A percentile compares a stretch with the other conserved stretches of the same genome.
These are phyloP conservation scores for Anguilla anguilla DNA, from an alignment of 2,797 vertebrate genomes.

Conservation along the genomic window DNA sequence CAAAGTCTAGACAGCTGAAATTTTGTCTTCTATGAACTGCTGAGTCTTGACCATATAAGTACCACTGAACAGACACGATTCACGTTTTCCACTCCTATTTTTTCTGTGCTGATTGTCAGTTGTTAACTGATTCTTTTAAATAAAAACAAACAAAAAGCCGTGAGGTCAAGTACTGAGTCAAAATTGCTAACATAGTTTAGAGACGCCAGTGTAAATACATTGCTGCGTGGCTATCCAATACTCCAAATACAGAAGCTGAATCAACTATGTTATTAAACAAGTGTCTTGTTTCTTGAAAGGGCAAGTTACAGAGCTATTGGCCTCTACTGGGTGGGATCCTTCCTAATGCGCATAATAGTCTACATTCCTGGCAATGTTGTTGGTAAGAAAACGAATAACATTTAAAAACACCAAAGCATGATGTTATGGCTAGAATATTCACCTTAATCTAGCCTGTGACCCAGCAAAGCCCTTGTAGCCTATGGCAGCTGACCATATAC, in stretches of 20 bases:
- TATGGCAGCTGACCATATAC: neutral
- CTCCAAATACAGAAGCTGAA: neutral
- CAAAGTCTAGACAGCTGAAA: neutral
- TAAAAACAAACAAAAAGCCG: slow-evolving; percentile 1
- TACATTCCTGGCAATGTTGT: slow-evolving; percentile 92
- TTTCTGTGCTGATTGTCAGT: neutral
- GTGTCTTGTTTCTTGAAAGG: slow-evolving; percentile 67
- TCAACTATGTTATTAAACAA: slow-evolving; percentile 7
- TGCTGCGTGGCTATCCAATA: neutral
- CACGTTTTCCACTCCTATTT: neutral
- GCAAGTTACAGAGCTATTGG: slow-evolving; percentile 90
- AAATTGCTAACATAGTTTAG: neutral
- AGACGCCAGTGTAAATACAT: neutral
- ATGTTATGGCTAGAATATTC: no score
- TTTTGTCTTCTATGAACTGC: neutral
- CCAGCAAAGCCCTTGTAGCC: neutral
- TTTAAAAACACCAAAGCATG: slow-evolving; percentile 24
- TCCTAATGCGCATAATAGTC: slow-evolving; percentile 86
- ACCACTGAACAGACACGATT: neutral
- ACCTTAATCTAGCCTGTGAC: neutral
- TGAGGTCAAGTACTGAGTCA: neutral
- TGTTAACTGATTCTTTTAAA: neutral
- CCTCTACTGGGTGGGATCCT: slow-evolving; percentile 92
- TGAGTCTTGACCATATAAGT: neutral
- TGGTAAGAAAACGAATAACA: slow-evolving; percentile 78